Percentiles rank a stretch among this genome's conserved stretches.
Evolutionary conservation across 2,888 invertebrate genomes (phyloP).

Genomic region (Calameuta idolon): DNA sequence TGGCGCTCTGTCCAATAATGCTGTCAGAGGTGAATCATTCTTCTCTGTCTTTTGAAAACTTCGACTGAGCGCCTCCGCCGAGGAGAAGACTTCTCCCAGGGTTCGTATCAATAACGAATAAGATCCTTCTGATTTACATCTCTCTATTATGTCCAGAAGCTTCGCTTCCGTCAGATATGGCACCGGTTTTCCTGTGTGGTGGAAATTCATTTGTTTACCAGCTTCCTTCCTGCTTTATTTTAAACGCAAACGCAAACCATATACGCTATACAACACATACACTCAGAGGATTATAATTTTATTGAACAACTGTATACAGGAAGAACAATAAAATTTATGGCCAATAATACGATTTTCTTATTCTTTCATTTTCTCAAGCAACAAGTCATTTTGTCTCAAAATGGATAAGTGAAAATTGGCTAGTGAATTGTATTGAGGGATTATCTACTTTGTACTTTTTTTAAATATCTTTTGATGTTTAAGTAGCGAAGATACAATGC

Average conservation of each 20-base stretch:
- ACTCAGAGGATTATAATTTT: conserved; percentile 8
- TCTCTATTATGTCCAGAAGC: conserved; percentile 79
- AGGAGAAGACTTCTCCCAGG: conserved; percentile 81
- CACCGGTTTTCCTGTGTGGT: conserved; percentile 62
- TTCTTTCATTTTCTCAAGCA: neutral
- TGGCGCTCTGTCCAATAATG: conserved; percentile 70
- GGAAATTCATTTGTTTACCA: conserved; percentile 19
- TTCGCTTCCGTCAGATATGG: conserved; percentile 80
- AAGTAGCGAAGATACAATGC: conserved; percentile 51
- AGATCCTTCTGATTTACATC: conserved; percentile 76
- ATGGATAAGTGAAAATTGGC: conserved; percentile 10
- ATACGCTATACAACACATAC: conserved; percentile 2
- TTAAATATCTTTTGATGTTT: conserved; percentile 42
- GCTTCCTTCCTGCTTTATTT: neutral
- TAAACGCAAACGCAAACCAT: neutral
- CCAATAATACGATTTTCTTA: neutral
- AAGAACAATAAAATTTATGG: neutral
- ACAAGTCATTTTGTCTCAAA: neutral
- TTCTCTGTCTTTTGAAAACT: conserved; percentile 75
- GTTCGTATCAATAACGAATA: conserved; percentile 81
- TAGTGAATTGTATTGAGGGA: conserved; percentile 10
- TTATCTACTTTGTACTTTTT: conserved; percentile 2
- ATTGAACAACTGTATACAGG: neutral
- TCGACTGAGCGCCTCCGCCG: conserved; percentile 76
- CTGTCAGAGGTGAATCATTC: conserved; percentile 68